Evolutionary conservation across 2,888 invertebrate genomes (phyloP), one percentile per base, ranked within the genome.

Genomic region (Miltochrista miniata): DNA sequence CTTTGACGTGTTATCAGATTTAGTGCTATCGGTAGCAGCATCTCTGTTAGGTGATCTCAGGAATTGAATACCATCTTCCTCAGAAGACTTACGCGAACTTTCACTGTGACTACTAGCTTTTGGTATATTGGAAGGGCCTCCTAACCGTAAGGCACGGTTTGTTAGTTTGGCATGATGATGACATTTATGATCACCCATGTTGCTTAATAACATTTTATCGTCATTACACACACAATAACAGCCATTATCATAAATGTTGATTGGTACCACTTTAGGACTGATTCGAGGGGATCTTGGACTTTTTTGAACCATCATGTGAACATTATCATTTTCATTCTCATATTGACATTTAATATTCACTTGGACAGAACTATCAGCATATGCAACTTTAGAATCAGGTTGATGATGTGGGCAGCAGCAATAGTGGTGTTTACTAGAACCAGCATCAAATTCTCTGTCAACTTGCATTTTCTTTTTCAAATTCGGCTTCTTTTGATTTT

Each of bases 281-380:
- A 13, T 39, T 44, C 15, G 39, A 24, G 38, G 42, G 10, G 46
- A 51, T 35, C 36, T 33, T 11, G 8, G 1, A 37, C 24, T n/a
- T 46, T 42, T 30, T 11, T 30, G 24, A 11, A 13, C 24, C 13
- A 18, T 35, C 33, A 13, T 12, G 13, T n/a, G 13, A 24, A 7
- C 35, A 14, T n/a, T n/a, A 1, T 49, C 49, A 42, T 46, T 53
- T 45, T 46, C 35, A 42, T 62, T 52, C 18, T 71, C 63, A 43
- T 64, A 61, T 24, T 61, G 48, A 54, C 58, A 58, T 44, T 74
- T 72, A 41, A 83, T 68, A 59, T 81, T 79, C 0, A 86, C 86
- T 69, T 89, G 89, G 35, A 86, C 79, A 44, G 86, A 79, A 67
- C 86, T 87, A 47, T 90, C 88, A 47, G 70, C 64, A 7, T 79